A percentile compares a stretch with the other conserved stretches of the same genome.
These are phyloP conservation scores for Pseudococcus viburni DNA, from an alignment of 2,888 invertebrate species.

Conservation along the genomic window DNA sequence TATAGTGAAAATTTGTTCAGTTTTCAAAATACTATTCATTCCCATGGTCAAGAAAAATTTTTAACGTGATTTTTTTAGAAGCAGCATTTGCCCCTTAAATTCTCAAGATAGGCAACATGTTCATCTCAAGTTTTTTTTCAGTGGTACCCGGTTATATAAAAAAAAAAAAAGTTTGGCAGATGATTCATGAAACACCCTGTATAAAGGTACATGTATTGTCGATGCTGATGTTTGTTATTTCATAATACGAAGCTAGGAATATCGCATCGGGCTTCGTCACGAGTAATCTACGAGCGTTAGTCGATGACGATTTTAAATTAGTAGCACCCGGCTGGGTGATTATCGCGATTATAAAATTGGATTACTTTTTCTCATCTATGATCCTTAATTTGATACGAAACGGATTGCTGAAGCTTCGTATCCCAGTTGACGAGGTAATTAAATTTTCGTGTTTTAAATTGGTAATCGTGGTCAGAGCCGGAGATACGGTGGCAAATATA, in stretches of 20 bases:
- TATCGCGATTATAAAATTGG: neutral
- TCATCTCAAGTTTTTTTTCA: no score
- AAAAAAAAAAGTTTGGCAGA: no score
- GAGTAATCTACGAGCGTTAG: neutral
- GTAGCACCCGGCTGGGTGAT: neutral
- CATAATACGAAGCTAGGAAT: neutral
- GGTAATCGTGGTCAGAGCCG: neutral
- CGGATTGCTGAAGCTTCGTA: no score
- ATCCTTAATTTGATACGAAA: neutral
- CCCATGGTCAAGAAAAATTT: no score
- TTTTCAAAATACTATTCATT: no score
- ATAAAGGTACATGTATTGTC: neutral
- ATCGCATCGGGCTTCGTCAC: neutral
- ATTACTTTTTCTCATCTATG: neutral
- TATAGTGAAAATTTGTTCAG: no score
- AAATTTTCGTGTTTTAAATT: slow-evolving; percentile 24
- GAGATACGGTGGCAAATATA: neutral
- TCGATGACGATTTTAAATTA: neutral
- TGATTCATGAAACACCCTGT: no score
- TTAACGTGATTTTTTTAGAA: no score
- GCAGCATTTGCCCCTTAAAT: no score
- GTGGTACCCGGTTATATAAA: no score
- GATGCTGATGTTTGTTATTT: neutral
- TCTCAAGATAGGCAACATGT: no score
- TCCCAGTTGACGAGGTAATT: neutral